phyloP scores from a whole-genome alignment of 2,888 invertebrate genomes.

The Lomographa bimaculata region DNA sequence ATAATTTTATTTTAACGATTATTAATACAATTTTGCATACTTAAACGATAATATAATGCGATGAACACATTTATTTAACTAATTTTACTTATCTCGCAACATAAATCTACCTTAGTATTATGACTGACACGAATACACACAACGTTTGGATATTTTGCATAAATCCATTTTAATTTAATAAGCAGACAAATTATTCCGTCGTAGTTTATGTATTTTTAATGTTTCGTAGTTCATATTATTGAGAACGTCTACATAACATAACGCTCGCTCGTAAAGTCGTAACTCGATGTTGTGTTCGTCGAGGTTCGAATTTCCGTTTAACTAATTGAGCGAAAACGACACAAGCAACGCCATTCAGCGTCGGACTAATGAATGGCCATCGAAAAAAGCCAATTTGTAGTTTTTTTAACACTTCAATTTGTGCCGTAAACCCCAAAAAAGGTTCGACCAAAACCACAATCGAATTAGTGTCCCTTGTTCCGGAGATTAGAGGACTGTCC shows the following conservation, averaged over 20 bases:
- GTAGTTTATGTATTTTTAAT: constrained; percentile 21
- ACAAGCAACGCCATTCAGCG: constrained; percentile 75
- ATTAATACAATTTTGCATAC: no score
- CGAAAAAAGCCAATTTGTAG: constrained; percentile 80
- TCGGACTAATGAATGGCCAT: constrained; percentile 78
- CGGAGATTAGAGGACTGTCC: constrained; percentile 82
- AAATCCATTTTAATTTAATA: constrained; percentile 12
- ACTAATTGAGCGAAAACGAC: constrained; percentile 82
- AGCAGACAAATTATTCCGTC: constrained; percentile 13
- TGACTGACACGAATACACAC: constrained; percentile 4
- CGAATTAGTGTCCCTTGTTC: constrained; percentile 84
- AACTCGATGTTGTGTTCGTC: constrained; percentile 19
- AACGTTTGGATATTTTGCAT: constrained; percentile 13
- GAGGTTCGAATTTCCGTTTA: constrained; percentile 73
- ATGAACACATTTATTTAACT: not conserved
- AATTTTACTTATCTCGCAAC: not conserved
- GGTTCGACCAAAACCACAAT: constrained; percentile 81
- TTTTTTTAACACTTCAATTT: constrained; percentile 83
- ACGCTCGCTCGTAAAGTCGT: not conserved
- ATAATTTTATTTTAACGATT: no score
- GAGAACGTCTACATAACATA: not conserved
- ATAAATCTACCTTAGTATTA: constrained; percentile 1
- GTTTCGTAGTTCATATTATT: constrained; percentile 3
- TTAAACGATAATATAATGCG: no score
- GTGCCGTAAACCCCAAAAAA: constrained; percentile 80